Evolutionary conservation across 2,888 invertebrate genomes (phyloP).

Genomic region (Monochamus alternatus): DNA sequence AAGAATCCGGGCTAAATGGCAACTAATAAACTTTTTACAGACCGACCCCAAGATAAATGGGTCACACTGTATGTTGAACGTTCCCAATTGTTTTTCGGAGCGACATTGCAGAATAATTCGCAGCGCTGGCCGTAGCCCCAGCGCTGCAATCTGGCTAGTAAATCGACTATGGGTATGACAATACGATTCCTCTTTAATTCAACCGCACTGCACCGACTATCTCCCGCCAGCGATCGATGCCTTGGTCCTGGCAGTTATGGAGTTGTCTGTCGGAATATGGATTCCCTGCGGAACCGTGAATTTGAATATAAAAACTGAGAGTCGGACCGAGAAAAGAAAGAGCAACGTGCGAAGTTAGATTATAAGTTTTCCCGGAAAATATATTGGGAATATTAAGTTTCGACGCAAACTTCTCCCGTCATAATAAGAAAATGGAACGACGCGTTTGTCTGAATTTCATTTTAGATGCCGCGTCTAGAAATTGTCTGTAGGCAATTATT

Average conservation of each 20-base stretch:
- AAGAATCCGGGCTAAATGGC: no score
- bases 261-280: conserved; percentile 14
- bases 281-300: conserved; percentile 1
- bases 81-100: no score
- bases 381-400: background rate
- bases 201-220: conserved; percentile 49
- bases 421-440: background rate
- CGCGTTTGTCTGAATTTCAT: no score
- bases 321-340: background rate
- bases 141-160: conserved; percentile 42
- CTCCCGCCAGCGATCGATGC: conserved; percentile 43
- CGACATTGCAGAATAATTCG: no score
- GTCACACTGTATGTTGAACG: no score
- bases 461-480: no score
- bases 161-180: conserved; percentile 45
- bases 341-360: background rate
- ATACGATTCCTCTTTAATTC: conserved; percentile 43
- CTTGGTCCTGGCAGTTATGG: conserved; percentile 18
- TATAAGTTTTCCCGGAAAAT: background rate
- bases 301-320: conserved; percentile 24
- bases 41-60: no score
- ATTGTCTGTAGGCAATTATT: no score
- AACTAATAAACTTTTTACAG: no score
- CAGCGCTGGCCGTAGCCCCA: no score
- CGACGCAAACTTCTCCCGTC: background rate